phyloP scores from a whole-genome alignment of 1,140 invertebrate genomes.

The Melitaea cinxia region DNA sequence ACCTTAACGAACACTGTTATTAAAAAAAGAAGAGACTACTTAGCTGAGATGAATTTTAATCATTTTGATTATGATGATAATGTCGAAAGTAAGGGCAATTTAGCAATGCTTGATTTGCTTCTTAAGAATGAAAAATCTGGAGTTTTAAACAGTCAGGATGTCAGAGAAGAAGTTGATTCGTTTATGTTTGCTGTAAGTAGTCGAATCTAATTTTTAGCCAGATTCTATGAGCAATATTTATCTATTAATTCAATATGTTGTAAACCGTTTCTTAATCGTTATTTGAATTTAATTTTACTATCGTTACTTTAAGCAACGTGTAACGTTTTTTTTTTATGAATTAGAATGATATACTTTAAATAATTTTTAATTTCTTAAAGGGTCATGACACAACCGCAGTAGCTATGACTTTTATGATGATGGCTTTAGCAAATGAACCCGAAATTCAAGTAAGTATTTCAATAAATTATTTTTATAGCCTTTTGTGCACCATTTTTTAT shows the following conservation, averaged over 20 bases:
- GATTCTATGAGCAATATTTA: no score
- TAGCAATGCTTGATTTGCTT: slow-evolving; percentile 41
- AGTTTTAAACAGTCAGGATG: slow-evolving; percentile 32
- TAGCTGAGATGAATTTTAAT: neutral
- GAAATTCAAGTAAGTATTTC: slow-evolving; percentile 10
- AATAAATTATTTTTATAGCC: neutral
- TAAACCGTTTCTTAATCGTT: no score
- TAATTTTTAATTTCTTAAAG: slow-evolving; percentile 11
- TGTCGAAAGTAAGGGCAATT: slow-evolving; percentile 2
- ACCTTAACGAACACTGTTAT: neutral
- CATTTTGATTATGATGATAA: neutral
- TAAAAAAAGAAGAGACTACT: neutral
- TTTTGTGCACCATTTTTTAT: no score
- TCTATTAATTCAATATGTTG: no score
- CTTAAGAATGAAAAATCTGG: slow-evolving; percentile 39
- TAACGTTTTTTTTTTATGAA: no score
- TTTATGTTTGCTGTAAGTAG: slow-evolving; percentile 41
- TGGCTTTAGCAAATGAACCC: slow-evolving; percentile 21
- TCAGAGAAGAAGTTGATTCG: slow-evolving; percentile 43
- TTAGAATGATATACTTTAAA: neutral
- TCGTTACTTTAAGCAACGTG: no score
- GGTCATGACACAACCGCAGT: slow-evolving; percentile 15
- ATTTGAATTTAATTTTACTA: no score
- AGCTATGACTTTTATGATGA: slow-evolving; percentile 8
- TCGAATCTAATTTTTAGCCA: no score